These are phyloP conservation scores for Phortica variegata DNA, from an alignment of 1,140 invertebrate species.

Conservation along the genomic window DNA sequence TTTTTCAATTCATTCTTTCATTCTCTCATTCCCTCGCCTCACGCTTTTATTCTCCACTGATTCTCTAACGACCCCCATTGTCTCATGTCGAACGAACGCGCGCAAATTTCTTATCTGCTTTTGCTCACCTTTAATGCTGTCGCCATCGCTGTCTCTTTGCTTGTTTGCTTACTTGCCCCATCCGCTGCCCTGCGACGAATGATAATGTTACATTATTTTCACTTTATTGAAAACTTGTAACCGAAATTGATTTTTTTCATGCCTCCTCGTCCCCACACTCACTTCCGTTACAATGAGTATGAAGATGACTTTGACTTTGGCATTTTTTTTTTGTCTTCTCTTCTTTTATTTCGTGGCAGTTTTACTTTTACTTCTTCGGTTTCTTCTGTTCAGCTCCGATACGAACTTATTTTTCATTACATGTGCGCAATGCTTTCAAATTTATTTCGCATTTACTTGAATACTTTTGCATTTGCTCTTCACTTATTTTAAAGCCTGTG, in stretches of 20 bases:
- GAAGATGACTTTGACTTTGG: slow-evolving; percentile 15
- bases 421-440: slow-evolving; percentile 45
- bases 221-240: slow-evolving; percentile 54
- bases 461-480: slow-evolving; percentile 49
- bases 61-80: slow-evolving; percentile 52
- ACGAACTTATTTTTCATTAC: too few relatives aligned
- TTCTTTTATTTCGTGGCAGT: too few relatives aligned
- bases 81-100: slow-evolving; percentile 10
- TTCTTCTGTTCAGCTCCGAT: too few relatives aligned
- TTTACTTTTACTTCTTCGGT: too few relatives aligned
- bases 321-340: too few relatives aligned
- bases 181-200: slow-evolving; percentile 14
- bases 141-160: slow-evolving; percentile 11
- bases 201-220: slow-evolving; percentile 43
- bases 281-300: too few relatives aligned
- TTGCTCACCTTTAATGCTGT: slow-evolving; percentile 17
- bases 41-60: too few relatives aligned
- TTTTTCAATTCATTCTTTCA: too few relatives aligned
- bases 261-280: slow-evolving; percentile 29
- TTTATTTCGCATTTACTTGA: slow-evolving; percentile 53
- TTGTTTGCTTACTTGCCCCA: neutral
- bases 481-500: slow-evolving; percentile 54
- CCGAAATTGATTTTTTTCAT: slow-evolving; percentile 47
- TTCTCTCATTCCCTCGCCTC: too few relatives aligned
- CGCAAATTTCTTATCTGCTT: slow-evolving; percentile 4